Conservation (phyloP, 2,888 invertebrate species). For the Drosophila kuntzei region DNA sequence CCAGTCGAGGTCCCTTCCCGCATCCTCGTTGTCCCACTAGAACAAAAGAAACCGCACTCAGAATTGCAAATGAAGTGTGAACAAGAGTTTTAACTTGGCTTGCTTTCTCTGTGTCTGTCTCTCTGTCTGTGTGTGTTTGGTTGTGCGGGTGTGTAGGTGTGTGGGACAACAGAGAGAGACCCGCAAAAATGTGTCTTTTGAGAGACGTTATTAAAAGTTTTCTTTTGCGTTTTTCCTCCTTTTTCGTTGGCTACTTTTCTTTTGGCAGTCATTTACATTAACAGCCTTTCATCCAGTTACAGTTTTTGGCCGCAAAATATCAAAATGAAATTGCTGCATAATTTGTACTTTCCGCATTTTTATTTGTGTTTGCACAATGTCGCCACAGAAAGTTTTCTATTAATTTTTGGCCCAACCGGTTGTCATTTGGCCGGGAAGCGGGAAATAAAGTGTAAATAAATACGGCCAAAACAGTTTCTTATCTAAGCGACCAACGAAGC, state of each 20-base stretch:
- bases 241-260: slow-evolving; percentile 48
- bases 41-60: slow-evolving; percentile 66
- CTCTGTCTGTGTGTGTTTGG: neutral
- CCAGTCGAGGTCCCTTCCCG: slow-evolving; percentile 19
- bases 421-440: slow-evolving; percentile 63
- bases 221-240: slow-evolving; percentile 26
- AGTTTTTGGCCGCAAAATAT: slow-evolving; percentile 66
- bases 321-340: slow-evolving; percentile 82
- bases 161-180: slow-evolving; percentile 51
- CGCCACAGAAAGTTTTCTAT: slow-evolving; percentile 72
- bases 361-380: slow-evolving; percentile 34
- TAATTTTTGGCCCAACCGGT: slow-evolving; percentile 61
- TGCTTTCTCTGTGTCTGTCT: neutral
- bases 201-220: slow-evolving; percentile 82
- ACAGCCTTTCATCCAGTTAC: slow-evolving; percentile 75
- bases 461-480: slow-evolving; percentile 66
- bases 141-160: slow-evolving; percentile 9
- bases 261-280: slow-evolving; percentile 76
- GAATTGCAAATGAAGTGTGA: slow-evolving; percentile 81
- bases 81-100: slow-evolving; percentile 59
- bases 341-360: slow-evolving; percentile 75
- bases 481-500: slow-evolving; percentile 72
- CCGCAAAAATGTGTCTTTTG: slow-evolving; percentile 66
- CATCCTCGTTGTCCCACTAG: slow-evolving; percentile 3
- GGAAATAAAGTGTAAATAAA: slow-evolving; percentile 77